These are phyloP conservation scores for Pogonus chalceus DNA, from an alignment of 1,140 invertebrate species.

Conservation along the genomic window DNA sequence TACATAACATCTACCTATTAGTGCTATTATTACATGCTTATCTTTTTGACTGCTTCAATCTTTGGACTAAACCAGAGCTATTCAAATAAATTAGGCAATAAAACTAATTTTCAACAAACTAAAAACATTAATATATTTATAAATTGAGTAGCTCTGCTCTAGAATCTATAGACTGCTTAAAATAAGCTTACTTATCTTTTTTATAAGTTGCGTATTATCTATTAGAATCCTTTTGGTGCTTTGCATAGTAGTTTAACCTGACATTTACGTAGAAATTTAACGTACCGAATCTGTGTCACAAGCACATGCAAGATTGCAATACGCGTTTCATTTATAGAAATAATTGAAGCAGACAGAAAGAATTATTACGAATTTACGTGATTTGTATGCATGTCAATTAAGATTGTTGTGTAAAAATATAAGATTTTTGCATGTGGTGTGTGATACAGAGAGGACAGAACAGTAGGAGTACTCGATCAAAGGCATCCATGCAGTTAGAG, in stretches of 20 bases:
- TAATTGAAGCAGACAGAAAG: conserved; percentile 5
- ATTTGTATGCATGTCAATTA: not conserved
- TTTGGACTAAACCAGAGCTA: not conserved
- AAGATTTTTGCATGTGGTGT: conserved; percentile 6
- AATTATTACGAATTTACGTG: not conserved
- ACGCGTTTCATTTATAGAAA: not conserved
- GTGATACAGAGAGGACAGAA: conserved; percentile 2
- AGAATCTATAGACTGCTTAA: not conserved
- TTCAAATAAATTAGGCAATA: not conserved
- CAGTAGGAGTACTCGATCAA: conserved; percentile 1
- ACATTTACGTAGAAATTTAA: not conserved
- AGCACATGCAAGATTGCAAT: not conserved
- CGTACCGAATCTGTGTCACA: conserved; percentile 3
- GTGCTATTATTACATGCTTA: not conserved
- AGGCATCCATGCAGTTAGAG: conserved; percentile 2
- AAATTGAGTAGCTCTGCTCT: not conserved
- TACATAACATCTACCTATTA: not conserved
- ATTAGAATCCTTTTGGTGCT: not conserved
- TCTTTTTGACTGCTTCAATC: conserved; percentile 6
- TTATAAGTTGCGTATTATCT: not conserved
- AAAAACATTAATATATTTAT: not conserved
- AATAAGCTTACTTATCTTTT: not conserved
- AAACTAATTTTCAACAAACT: not conserved
- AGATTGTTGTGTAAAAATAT: not conserved
- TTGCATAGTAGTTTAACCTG: not conserved